Evolutionary conservation across 2,888 invertebrate genomes (phyloP).

Genomic region (Catocala sponsa): DNA sequence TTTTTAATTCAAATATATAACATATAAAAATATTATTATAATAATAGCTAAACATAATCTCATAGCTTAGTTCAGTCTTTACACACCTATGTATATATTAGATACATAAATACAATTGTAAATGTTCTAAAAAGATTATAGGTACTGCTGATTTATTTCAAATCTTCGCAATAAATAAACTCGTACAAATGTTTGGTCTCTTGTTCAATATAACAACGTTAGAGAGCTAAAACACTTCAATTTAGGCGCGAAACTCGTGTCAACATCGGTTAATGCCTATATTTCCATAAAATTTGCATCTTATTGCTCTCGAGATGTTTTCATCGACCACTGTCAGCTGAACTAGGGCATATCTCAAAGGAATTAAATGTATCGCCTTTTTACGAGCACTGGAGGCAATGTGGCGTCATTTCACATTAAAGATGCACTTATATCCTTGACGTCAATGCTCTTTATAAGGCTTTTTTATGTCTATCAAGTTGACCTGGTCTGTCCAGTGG

Average conservation of each 20-base stretch:
- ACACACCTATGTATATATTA: too few relatives aligned
- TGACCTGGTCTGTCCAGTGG: too few relatives aligned
- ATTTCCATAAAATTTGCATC: conserved; percentile 34
- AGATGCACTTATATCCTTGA: too few relatives aligned
- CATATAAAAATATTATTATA: too few relatives aligned
- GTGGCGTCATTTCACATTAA: neutral
- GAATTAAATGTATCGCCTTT: conserved; percentile 1
- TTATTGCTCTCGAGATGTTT: conserved; percentile 23
- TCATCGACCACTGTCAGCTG: conserved; percentile 9
- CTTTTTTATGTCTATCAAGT: too few relatives aligned
- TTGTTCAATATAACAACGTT: conserved; percentile 17
- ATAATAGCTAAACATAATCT: too few relatives aligned
- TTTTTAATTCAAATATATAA: too few relatives aligned
- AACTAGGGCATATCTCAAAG: neutral
- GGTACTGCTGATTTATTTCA: neutral
- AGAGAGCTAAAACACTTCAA: conserved; percentile 10
- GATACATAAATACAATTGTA: too few relatives aligned
- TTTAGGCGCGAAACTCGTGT: conserved; percentile 21
- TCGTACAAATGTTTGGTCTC: conserved; percentile 1
- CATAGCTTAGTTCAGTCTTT: too few relatives aligned
- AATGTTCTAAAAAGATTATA: too few relatives aligned
- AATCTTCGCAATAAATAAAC: neutral
- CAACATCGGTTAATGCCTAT: conserved; percentile 23
- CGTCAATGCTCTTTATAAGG: too few relatives aligned
- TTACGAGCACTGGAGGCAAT: neutral